These are phyloP conservation scores for Scelioninae gen. 1 DNA, from an alignment of 2,888 invertebrate genomes.

Conservation along the genomic window DNA sequence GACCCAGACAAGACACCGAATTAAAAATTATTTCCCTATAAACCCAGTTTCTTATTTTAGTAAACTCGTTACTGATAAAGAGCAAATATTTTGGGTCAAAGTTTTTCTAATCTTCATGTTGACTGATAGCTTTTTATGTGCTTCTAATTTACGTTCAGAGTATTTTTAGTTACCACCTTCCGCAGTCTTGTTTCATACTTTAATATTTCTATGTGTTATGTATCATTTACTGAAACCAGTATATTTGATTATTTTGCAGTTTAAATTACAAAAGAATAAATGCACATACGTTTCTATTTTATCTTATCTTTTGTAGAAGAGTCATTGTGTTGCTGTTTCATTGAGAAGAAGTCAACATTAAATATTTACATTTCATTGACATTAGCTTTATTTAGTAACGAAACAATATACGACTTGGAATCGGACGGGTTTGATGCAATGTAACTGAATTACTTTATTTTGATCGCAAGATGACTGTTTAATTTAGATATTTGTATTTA, in stretches of 20 bases:
- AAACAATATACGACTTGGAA: not conserved
- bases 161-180: not conserved
- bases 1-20: no score
- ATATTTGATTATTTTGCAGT: constrained; percentile 1
- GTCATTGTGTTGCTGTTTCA: constrained; percentile 8
- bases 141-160: no score
- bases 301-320: constrained; percentile 14
- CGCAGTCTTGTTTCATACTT: not conserved
- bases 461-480: not conserved
- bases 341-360: constrained; percentile 1
- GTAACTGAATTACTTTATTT: not conserved
- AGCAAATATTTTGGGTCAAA: no score
- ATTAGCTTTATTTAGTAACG: not conserved
- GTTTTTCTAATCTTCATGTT: no score
- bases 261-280: not conserved
- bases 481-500: no score
- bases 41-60: constrained; percentile 6
- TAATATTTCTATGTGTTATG: not conserved
- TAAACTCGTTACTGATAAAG: not conserved
- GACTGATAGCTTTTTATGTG: no score
- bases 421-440: not conserved
- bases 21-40: not conserved
- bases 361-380: constrained; percentile 28
- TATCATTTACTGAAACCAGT: not conserved
- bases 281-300: constrained; percentile 1